Evolutionary conservation across 1,140 invertebrate species (phyloP), one percentile per base, ranked within the genome.

Genomic region (Drosophila hydei): DNA sequence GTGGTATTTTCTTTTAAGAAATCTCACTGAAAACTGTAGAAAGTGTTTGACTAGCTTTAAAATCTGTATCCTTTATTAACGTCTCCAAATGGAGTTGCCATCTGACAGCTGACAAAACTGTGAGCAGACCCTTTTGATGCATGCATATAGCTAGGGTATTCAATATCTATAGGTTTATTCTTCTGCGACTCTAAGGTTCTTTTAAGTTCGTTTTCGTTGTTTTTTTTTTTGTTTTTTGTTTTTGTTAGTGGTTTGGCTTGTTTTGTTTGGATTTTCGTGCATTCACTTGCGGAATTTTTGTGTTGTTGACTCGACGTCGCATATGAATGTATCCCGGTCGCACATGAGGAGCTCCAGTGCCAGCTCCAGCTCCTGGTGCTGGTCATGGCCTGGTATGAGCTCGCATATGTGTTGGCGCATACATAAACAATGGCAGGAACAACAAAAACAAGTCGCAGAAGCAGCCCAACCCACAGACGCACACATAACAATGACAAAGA

Each of bases 211-310:
- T 33, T 33, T 33, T 33, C 30, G 30, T 33, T 48, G 27, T 19
- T 68, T 40, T 3, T 52, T 56, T 38, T 59, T 60, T 51, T n/a
- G n/a, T 52, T 23, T 43, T 51, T 47, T 58, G 4, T 59, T 45
- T 18, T 50, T 59, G 54, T 48, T 59, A 8, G 54, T 67, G 51
- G 50, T 76, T 69, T 67, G 38, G 62, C 43, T 69, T 72, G 76
- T 85, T 80, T 77, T 85, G 77, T 84, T 88, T 85, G 80, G 81
- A 81, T 85, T 87, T 87, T 88, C 77, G 67, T 87, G 83, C 78
- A 88, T 81, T 87, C 80, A 81, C 80, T 88, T 88, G 81, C 71
- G 83, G 83, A 88, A 88, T 87, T 87, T 81, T 88, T 70, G 77
- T 87, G 74, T 61, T 87, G 81, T 87, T 87, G 78, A 88, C 78